These are phyloP conservation scores for Motacilla tschutschensis DNA, from an alignment of 2,113 vertebrate species.

Conservation along the genomic window DNA sequence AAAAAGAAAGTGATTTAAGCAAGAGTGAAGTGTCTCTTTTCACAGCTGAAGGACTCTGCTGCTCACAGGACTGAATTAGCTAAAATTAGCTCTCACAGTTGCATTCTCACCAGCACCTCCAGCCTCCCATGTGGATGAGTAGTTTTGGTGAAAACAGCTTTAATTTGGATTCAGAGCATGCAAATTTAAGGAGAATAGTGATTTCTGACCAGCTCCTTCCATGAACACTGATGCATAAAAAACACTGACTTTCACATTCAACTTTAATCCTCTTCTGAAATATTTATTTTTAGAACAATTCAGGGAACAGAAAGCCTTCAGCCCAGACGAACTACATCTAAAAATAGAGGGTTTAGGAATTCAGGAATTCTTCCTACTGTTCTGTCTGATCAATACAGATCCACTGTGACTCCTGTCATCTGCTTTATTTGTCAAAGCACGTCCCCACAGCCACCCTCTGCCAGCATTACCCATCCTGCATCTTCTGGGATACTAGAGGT, in stretches of 20 bases:
- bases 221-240: not conserved
- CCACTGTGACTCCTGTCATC: not conserved
- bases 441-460: accelerated
- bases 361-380: not conserved
- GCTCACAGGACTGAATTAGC: not conserved
- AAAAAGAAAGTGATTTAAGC: not conserved
- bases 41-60: not conserved
- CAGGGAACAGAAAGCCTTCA: not conserved
- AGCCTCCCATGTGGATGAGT: not conserved
- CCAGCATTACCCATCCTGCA: accelerated
- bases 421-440: not conserved
- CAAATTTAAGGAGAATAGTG: not conserved
- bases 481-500: accelerated
- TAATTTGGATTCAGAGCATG: not conserved
- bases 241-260: not conserved
- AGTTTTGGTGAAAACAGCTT: not conserved
- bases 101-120: not conserved
- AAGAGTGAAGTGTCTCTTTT: not conserved
- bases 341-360: not conserved
- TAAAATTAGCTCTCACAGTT: not conserved
- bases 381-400: not conserved
- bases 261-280: slow-evolving; percentile 3
- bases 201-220: not conserved
- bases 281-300: slow-evolving; percentile 15
- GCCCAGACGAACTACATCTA: not conserved